These are phyloP conservation scores for Antheraea pernyi DNA, from an alignment of 1,140 invertebrate genomes.

Conservation along the genomic window DNA sequence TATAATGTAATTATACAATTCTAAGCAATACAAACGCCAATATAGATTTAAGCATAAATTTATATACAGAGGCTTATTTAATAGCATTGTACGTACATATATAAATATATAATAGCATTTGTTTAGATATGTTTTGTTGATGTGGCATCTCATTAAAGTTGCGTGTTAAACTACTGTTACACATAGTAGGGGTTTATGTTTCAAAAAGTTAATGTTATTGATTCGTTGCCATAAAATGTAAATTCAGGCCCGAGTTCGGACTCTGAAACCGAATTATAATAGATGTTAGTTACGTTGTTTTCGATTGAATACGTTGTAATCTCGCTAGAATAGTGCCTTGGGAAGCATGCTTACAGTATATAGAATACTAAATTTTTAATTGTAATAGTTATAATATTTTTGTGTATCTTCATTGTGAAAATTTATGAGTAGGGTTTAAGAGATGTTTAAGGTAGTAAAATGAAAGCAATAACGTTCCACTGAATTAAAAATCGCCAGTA, in stretches of 20 bases:
- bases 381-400: slow-evolving; percentile 59
- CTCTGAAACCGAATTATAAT: slow-evolving; percentile 72
- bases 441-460: slow-evolving; percentile 43
- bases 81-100: neutral
- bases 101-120: slow-evolving; percentile 10
- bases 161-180: slow-evolving; percentile 36
- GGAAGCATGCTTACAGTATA: slow-evolving; percentile 71
- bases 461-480: slow-evolving; percentile 68
- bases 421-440: slow-evolving; percentile 44
- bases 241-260: slow-evolving; percentile 69
- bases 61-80: slow-evolving; percentile 46
- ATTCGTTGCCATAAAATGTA: slow-evolving; percentile 66
- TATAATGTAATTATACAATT: slow-evolving; percentile 25
- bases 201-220: slow-evolving; percentile 49
- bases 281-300: slow-evolving; percentile 55
- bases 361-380: slow-evolving; percentile 47
- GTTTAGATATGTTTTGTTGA: slow-evolving; percentile 29
- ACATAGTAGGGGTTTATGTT: slow-evolving; percentile 39
- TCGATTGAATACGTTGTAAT: slow-evolving; percentile 54
- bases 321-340: slow-evolving; percentile 78
- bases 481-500: slow-evolving; percentile 57
- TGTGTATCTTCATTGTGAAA: slow-evolving; percentile 57
- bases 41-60: slow-evolving; percentile 58
- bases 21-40: slow-evolving; percentile 72
- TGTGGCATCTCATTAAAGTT: slow-evolving; percentile 33